A percentile compares a stretch with the other conserved stretches of the same genome.
Evolutionary conservation across 2,113 vertebrate species (phyloP).

Genomic region (Pygoscelis adeliae): DNA sequence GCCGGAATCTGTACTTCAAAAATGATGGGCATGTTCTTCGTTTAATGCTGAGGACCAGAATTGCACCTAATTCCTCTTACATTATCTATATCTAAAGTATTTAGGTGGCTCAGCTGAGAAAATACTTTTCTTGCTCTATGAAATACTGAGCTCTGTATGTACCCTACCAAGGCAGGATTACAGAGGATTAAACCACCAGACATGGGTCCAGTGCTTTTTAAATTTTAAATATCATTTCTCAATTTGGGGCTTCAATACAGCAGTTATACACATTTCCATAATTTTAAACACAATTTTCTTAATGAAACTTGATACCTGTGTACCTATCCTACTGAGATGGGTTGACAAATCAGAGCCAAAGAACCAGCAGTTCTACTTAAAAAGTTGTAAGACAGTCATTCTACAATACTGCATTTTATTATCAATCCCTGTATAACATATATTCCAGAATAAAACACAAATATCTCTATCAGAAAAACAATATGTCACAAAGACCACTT

Average conservation of each 20-base stretch:
- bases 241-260: background rate
- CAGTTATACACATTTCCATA: background rate
- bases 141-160: background rate
- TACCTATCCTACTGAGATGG: background rate
- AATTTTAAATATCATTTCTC: background rate
- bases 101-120: background rate
- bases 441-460: background rate
- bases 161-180: background rate
- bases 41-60: background rate
- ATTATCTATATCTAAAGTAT: background rate
- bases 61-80: background rate
- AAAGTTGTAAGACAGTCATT: background rate
- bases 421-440: background rate
- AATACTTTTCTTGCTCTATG: background rate
- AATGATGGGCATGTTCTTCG: background rate
- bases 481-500: background rate
- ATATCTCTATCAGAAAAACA: background rate
- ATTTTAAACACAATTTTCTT: background rate
- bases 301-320: background rate
- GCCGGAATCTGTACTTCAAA: background rate
- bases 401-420: background rate
- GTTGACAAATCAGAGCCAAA: background rate
- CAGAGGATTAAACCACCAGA: background rate
- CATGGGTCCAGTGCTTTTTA: background rate
- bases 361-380: background rate